A percentile compares a stretch with the other conserved stretches of the same genome.
Evolutionary conservation across 53 echinoderm and acorn worm species (phyloP).

Genomic region (Mesocentrotus franciscanus): DNA sequence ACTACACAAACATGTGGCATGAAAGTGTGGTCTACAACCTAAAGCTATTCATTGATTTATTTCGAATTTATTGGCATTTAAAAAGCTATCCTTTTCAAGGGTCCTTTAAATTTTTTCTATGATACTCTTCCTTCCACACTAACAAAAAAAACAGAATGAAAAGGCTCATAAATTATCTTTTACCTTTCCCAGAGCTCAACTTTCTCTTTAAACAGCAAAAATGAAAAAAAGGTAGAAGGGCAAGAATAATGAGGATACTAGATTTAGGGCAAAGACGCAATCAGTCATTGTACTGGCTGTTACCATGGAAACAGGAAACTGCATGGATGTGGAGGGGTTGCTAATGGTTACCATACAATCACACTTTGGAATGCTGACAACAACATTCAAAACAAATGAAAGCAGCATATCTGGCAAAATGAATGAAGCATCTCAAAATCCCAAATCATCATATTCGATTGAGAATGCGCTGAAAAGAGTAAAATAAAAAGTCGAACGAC

Average conservation of each 20-base stretch:
- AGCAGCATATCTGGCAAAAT: conserved; percentile 16
- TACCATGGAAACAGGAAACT: conserved; percentile 42
- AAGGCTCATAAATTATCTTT: too few species aligned
- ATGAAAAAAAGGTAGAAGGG: not conserved
- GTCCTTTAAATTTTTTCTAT: too few species aligned
- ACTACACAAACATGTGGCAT: too few species aligned
- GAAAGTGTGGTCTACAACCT: too few species aligned
- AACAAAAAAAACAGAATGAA: too few species aligned
- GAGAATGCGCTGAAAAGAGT: not conserved
- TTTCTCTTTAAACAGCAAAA: not conserved
- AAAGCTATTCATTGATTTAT: too few species aligned
- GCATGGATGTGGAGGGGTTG: not conserved
- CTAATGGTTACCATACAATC: conserved; percentile 10
- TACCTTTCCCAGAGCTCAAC: not conserved
- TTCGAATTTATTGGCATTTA: too few species aligned
- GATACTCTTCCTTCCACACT: too few species aligned
- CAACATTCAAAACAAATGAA: conserved; percentile 22
- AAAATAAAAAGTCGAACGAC: not conserved
- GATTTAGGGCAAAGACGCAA: conserved; percentile 43
- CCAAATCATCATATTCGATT: not conserved
- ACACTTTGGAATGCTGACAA: conserved; percentile 34
- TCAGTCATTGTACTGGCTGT: not conserved
- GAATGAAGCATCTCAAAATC: not conserved
- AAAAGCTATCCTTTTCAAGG: too few species aligned
- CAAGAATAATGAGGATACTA: not conserved